These are phyloP conservation scores for Camponotus floridanus DNA, from an alignment of 1,140 invertebrate species.

Conservation along the genomic window DNA sequence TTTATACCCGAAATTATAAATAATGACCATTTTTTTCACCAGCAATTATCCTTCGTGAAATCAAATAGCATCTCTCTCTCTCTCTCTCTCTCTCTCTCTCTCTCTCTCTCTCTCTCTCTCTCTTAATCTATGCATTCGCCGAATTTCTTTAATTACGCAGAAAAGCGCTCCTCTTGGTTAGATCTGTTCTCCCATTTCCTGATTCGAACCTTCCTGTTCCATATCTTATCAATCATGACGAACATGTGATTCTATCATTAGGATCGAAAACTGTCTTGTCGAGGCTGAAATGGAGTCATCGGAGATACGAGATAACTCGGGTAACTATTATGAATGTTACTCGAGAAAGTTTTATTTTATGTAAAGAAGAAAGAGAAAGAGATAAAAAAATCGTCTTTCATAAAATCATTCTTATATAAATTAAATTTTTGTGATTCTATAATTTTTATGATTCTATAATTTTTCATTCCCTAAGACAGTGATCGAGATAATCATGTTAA, in stretches of 20 bases:
- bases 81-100: no score
- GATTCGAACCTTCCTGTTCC: slow-evolving; percentile 1
- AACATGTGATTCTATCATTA: slow-evolving; percentile 54
- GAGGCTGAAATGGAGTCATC: slow-evolving; percentile 20
- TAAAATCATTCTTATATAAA: slow-evolving; percentile 6
- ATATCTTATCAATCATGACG: slow-evolving; percentile 69
- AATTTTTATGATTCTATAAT: neutral
- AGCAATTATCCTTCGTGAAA: neutral
- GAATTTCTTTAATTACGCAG: slow-evolving; percentile 44
- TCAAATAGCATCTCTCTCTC: neutral
- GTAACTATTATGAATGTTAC: neutral
- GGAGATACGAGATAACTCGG: slow-evolving; percentile 53
- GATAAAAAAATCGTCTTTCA: no score
- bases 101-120: no score
- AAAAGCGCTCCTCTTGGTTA: slow-evolving; percentile 1
- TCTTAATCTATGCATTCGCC: neutral
- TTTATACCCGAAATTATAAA: neutral
- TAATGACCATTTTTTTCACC: no score
- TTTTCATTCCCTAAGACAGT: neutral
- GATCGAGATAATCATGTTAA: neutral
- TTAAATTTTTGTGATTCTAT: neutral
- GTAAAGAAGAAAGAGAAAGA: neutral
- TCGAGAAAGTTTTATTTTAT: slow-evolving; percentile 10
- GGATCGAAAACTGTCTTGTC: slow-evolving; percentile 59
- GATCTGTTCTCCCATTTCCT: slow-evolving; percentile 35